Evolutionary conservation across 2,888 invertebrate species (phyloP).

Genomic region (Microctonus hyperodae): DNA sequence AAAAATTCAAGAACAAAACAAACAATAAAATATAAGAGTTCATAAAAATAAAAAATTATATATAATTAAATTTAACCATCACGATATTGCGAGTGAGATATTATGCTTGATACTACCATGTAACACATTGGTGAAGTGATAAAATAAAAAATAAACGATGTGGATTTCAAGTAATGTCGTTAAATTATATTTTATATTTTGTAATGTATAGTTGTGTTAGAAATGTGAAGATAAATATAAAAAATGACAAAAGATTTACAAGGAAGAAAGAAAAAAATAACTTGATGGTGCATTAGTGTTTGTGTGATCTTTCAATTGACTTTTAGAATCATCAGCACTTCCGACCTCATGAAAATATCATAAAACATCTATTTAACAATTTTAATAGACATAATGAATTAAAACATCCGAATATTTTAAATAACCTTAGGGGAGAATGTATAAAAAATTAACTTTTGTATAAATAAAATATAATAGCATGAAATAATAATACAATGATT

Average conservation of each 20-base stretch:
- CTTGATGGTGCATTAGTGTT: neutral
- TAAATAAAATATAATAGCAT: slow-evolving; percentile 4
- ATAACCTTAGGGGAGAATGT: neutral
- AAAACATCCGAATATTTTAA: neutral
- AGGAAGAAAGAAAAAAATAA: neutral
- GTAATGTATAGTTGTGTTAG: too few relatives aligned
- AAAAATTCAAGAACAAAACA: too few relatives aligned
- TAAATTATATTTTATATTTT: too few relatives aligned
- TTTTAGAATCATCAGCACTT: slow-evolving; percentile 12
- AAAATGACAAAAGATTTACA: neutral
- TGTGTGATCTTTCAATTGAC: slow-evolving; percentile 29
- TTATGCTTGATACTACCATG: too few relatives aligned
- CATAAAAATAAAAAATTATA: too few relatives aligned
- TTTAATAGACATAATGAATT: neutral
- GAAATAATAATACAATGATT: neutral
- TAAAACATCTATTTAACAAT: slow-evolving; percentile 16
- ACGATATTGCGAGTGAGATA: too few relatives aligned
- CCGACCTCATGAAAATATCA: slow-evolving; percentile 28
- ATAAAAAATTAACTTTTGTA: too few relatives aligned
- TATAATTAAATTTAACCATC: too few relatives aligned
- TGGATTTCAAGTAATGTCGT: too few relatives aligned
- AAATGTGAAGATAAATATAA: neutral
- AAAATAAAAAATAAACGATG: too few relatives aligned
- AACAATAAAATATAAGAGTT: too few relatives aligned
- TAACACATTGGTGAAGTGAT: too few relatives aligned